Percentiles rank a stretch among this genome's conserved stretches.
Conservation (phyloP, 2,888 invertebrate genomes). For the Plusia festucae region DNA sequence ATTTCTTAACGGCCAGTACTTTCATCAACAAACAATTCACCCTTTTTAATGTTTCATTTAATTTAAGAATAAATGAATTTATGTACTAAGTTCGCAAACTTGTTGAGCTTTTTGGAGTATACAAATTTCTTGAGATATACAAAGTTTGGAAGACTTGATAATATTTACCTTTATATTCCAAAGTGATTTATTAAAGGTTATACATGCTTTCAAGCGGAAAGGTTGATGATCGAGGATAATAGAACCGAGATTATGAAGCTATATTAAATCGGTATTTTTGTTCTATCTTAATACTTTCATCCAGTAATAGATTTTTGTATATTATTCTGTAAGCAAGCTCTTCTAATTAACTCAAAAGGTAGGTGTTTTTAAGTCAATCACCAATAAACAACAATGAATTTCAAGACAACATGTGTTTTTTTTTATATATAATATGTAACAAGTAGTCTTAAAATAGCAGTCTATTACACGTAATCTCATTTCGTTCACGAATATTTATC, state of each 20-base stretch:
- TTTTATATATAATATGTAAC: too few species aligned
- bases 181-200: conserved; percentile 1
- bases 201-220: neutral
- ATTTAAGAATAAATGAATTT: conserved; percentile 45
- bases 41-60: conserved; percentile 48
- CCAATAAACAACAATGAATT: too few species aligned
- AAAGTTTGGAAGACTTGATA: conserved; percentile 7
- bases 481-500: too few species aligned
- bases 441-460: too few species aligned
- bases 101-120: conserved; percentile 23
- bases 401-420: too few species aligned
- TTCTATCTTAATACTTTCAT: too few species aligned
- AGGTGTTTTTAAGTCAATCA: too few species aligned
- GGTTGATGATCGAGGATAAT: neutral
- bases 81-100: conserved; percentile 43
- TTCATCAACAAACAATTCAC: conserved; percentile 39
- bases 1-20: conserved; percentile 22
- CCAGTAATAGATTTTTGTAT: too few species aligned
- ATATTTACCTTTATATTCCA: neutral
- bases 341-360: too few species aligned
- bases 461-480: too few species aligned
- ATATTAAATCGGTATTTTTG: neutral
- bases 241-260: neutral
- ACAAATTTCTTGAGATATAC: conserved; percentile 14
- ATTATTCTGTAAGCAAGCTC: too few species aligned